These are phyloP conservation scores for Colossoma macropomum DNA, from an alignment of 2,113 vertebrate genomes.

Conservation along the genomic window DNA sequence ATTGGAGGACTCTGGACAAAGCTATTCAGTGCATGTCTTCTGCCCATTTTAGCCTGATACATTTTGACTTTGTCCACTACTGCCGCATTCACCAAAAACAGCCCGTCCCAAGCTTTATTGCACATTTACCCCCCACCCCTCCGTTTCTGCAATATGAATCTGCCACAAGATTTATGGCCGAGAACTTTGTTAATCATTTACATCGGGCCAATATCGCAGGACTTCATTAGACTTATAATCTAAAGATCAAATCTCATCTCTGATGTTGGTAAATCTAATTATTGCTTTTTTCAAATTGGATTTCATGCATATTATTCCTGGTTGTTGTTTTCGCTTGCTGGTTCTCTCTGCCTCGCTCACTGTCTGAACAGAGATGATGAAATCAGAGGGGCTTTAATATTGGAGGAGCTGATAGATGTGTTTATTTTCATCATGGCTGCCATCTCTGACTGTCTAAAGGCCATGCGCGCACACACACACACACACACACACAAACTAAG, in stretches of 20 bases:
- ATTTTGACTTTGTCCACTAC: not conserved
- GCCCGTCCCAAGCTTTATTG: not conserved
- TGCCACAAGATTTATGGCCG: slow-evolving; percentile 62
- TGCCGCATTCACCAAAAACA: not conserved
- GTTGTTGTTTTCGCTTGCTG: slow-evolving; percentile 33
- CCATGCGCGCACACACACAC: slow-evolving; percentile 39
- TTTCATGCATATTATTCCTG: slow-evolving; percentile 72
- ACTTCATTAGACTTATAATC: slow-evolving; percentile 76
- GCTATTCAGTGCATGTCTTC: no score
- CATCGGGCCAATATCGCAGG: slow-evolving; percentile 70
- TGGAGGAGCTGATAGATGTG: slow-evolving; percentile 71
- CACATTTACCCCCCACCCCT: not conserved
- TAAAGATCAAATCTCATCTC: slow-evolving; percentile 71
- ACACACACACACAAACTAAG: slow-evolving; percentile 12
- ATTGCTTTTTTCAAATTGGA: slow-evolving; percentile 76
- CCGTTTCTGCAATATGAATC: slow-evolving; percentile 56
- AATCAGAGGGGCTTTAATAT: slow-evolving; percentile 75
- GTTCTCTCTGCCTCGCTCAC: slow-evolving; percentile 24
- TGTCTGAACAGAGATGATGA: slow-evolving; percentile 67
- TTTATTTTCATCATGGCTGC: slow-evolving; percentile 72
- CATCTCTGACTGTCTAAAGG: slow-evolving; percentile 70
- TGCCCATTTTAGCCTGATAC: no score
- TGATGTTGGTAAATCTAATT: slow-evolving; percentile 78
- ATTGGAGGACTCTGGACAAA: no score
- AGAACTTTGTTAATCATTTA: slow-evolving; percentile 72